Base-by-base conservation (phyloP, 2,888 invertebrate genomes). In the Amaurobius ferox region DNA sequence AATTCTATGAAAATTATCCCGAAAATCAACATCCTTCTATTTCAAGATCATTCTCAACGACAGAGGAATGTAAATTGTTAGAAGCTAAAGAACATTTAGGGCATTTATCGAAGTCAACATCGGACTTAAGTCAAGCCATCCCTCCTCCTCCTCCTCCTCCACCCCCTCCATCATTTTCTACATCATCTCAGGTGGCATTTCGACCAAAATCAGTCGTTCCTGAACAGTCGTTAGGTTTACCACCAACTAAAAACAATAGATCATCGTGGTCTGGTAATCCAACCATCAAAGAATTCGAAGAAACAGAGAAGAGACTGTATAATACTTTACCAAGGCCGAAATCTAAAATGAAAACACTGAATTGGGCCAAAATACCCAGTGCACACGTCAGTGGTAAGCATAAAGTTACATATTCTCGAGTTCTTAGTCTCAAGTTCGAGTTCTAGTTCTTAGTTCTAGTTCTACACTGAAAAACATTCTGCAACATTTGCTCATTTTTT, bases 311-410 rank as follows among this genome's bases (percentile, higher is more conserved):
- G 16, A 40, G 23, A 23, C 19, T 35, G 1, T 62, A 39, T 16
- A 62, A 74, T 9, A 77, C 77, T 5, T 32, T 96, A 0, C 98
- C 98, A 0, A 94, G 95, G 86, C 98, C 98, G n/a, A 96, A 96
- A 91, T 94, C 96, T 29, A 98, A 98, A 92, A 97, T 98, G 97
- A 97, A 97, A 92, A 97, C 98, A 0, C 95, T 98, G 88, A 98
- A 98, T 91, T 98, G 98, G 98, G 96, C 97, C 91, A 98, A 98
- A 92, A 97, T 98, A 90, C 97, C 98, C 48, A 95, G 48, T 35
- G 32, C 76, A 39, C 89, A 88, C 73, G 78, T 88, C 28, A 88
- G 88, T 44, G 89, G 90, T 90, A 64, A 89, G 88, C 70, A 28
- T 28, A 28, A 67, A 66, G 28, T 28, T 2, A 19, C 48, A 19